phyloP scores from a whole-genome alignment of 2,888 invertebrate species.

The Drosophila paucipuncta region DNA sequence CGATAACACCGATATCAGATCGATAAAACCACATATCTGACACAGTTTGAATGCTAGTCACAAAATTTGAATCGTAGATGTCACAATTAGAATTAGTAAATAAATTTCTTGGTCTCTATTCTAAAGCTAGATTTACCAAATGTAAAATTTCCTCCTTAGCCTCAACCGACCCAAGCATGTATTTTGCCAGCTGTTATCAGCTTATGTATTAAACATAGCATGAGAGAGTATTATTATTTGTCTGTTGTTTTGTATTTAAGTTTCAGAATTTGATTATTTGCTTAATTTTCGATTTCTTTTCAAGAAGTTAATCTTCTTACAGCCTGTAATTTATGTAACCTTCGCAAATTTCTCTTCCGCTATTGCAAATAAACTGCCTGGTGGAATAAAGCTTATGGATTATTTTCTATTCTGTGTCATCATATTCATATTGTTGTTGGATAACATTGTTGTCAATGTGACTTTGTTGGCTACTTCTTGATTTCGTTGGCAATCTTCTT shows the following conservation, averaged over 20 bases:
- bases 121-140: neutral
- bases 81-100: neutral
- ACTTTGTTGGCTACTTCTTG: conserved; percentile 54
- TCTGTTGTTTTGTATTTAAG: conserved; percentile 4
- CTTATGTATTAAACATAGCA: neutral
- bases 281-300: conserved; percentile 2
- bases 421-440: neutral
- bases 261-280: conserved; percentile 25
- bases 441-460: conserved; percentile 12
- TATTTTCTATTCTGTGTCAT: neutral
- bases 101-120: neutral
- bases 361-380: neutral
- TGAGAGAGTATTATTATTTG: neutral
- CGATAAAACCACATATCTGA: neutral
- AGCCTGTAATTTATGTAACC: conserved; percentile 12
- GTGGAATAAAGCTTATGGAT: conserved; percentile 8
- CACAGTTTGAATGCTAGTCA: neutral
- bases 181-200: neutral
- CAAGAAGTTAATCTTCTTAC: conserved; percentile 8
- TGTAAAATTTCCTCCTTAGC: neutral
- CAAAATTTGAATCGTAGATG: neutral
- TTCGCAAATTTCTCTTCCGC: neutral
- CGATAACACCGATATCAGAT: neutral
- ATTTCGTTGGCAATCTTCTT: conserved; percentile 67
- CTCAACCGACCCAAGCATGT: neutral